Evolutionary conservation across 92 coral and sea anemone genomes (phyloP).

Genomic region (Siderastrea siderea): DNA sequence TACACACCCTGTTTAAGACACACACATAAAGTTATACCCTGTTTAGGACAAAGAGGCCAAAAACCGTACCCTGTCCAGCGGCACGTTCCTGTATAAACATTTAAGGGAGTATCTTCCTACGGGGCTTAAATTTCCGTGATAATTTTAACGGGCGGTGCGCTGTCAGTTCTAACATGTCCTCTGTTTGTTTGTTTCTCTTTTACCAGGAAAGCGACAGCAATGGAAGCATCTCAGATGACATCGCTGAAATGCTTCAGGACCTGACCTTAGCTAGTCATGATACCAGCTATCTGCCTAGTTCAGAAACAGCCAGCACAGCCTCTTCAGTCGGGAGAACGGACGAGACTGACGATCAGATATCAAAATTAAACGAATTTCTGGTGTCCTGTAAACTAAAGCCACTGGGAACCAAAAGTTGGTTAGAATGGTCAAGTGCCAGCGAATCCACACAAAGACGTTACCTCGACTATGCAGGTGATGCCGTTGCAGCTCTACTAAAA

Average conservation of each 20-base stretch:
- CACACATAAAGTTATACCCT: no score
- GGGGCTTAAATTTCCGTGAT: constrained; percentile 2
- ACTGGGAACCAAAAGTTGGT: constrained; percentile 36
- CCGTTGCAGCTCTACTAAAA: constrained; percentile 21
- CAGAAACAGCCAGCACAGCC: constrained; percentile 29
- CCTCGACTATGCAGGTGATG: constrained; percentile 22
- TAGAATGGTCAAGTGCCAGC: constrained; percentile 53
- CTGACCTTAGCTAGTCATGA: background rate
- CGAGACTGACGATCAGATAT: constrained; percentile 14
- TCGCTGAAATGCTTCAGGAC: background rate
- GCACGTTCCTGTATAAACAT: no score
- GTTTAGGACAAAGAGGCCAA: no score
- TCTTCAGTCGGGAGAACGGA: constrained; percentile 22
- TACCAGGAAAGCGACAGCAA: constrained; percentile 17
- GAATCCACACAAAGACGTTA: constrained; percentile 39
- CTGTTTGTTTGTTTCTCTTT: background rate
- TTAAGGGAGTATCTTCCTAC: no score
- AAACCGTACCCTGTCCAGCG: no score
- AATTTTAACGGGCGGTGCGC: background rate
- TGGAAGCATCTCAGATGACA: constrained; percentile 29
- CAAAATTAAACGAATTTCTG: constrained; percentile 22
- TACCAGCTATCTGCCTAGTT: background rate
- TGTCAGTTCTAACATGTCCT: background rate
- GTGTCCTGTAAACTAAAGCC: constrained; percentile 19
- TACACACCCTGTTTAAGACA: no score